Base-by-base conservation (phyloP, 2,888 invertebrate genomes). In the Merodon equestris region DNA sequence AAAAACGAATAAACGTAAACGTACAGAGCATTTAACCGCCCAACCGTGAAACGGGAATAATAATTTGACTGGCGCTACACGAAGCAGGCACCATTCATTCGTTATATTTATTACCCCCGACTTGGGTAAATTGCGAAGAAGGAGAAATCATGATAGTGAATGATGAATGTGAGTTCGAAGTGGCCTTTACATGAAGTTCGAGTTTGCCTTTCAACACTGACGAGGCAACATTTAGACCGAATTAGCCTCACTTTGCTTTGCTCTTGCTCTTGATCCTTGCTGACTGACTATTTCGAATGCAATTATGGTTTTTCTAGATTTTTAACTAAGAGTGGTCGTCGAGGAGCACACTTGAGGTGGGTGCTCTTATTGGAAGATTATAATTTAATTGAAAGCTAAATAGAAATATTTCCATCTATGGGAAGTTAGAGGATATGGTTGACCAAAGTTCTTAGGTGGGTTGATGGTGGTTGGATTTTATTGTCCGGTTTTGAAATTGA, bases 1-100 rank as follows among this genome's bases (percentile, higher is more conserved):
- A 45, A 57, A 48, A 64, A 42, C 58, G 45, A n/a, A n/a, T n/a
- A n/a, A n/a, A n/a, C 7, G 3, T 7, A 27, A 27, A 27, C 2
- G 27, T 27, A 27, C 27, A 27, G 27, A 27, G 27, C 27, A 27
- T 75, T 75, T 70, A 70, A 51, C 64, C 71, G 60, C 18, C 50
- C 71, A 72, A 71, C 56, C 72, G 60, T 66, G 60, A 68, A 68
- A 68, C 71, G 44, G 58, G 75, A 76, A 66, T 61, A 76, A 76
- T 76, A 76, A 76, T 76, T 76, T 72, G 76, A 71, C 66, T 71
- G 27, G 14, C 36, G n/a, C 38, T 54, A 61, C 50, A 47, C 45
- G 70, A 64, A 42, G 51, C 71, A 61, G 36, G 50, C 27, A 27
- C 27, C 27, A 27, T 27, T 27, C 27, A 27, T 76, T 71, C 60